Base-by-base conservation (phyloP, 2,113 vertebrate genomes). In the Cichladusa arquata region DNA sequence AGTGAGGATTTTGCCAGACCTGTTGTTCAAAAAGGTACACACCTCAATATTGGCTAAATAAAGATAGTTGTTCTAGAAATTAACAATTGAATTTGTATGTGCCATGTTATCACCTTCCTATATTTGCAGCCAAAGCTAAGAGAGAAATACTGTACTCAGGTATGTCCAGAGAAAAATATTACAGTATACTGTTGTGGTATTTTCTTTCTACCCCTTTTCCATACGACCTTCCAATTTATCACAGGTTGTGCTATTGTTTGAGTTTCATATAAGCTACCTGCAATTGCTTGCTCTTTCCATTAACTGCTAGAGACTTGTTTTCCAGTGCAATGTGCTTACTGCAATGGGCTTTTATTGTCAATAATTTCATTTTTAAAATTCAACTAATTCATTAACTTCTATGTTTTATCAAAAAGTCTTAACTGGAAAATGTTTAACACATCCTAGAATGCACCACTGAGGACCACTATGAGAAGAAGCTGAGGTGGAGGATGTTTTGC, bases 361-460 rank as follows among this genome's bases (percentile, higher is more conserved):
- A 12, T 61, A 73, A 71, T 73, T 84, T 93, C 31, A 83, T 38
- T 71, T 14, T 28, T 26, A 89, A 86, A 94, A 93, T 44, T 91
- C 54, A 93, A 50, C 38, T 50, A 79, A 83, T 42, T 64, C 5
- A 66, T 81, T 69, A 88, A 38, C 40, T 91, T 95, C 57, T 67
- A 71, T 57, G 6, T 54, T 78, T 88, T 66, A 90, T 67, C 74
- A 58, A 77, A 93, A 93, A 87, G 36, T 26, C 31, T 93, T 90
- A 51, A 14, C 18, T 72, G 72, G 87, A 93, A 80, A 66, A 84
- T 33, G 26, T 86, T 85, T 94, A 92, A 81, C 17, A 65, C 31
- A 77, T 73, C 54, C 67, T 91, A 82, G 51, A 97, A 96, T 16
- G 44, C 64, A 96, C 72, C 29, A 73, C 34, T 67, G 79, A 53